Evolutionary conservation across 2,888 invertebrate species (phyloP).

Genomic region (Conus canariensis): DNA sequence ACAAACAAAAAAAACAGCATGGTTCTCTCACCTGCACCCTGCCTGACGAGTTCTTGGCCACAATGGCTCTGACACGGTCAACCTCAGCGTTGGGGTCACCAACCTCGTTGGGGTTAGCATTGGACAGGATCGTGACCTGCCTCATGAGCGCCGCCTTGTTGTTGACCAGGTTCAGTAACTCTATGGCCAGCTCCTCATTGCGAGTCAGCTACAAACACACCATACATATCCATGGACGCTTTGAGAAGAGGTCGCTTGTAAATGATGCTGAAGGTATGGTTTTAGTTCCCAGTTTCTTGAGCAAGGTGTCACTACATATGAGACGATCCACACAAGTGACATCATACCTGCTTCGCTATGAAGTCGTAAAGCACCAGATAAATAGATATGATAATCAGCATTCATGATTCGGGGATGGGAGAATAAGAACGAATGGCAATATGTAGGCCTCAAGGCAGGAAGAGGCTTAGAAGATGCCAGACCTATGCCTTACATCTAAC

Average conservation of each 20-base stretch:
- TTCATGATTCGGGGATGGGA: no score
- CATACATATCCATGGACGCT: neutral
- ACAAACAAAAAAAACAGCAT: neutral
- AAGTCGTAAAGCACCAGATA: neutral
- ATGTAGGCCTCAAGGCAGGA: no score
- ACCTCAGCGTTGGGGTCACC: conserved; percentile 72
- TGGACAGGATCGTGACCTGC: conserved; percentile 66
- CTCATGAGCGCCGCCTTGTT: conserved; percentile 75
- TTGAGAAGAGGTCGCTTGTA: neutral
- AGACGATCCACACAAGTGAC: no score
- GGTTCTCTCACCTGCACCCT: conserved; percentile 56
- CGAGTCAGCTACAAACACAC: conserved; percentile 62
- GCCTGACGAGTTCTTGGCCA: conserved; percentile 68
- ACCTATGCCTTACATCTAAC: no score
- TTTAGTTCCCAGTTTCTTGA: no score
- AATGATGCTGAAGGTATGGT: no score
- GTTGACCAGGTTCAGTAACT: conserved; percentile 76
- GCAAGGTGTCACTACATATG: no score
- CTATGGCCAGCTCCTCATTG: conserved; percentile 75
- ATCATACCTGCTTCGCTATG: neutral
- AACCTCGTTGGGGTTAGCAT: conserved; percentile 54
- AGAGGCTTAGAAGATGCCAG: no score
- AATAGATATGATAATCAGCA: no score
- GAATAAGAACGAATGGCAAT: no score
- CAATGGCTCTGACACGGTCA: conserved; percentile 72